Conservation (phyloP, 92 coral and sea anemone species). For the Phenganax stokvisi region DNA sequence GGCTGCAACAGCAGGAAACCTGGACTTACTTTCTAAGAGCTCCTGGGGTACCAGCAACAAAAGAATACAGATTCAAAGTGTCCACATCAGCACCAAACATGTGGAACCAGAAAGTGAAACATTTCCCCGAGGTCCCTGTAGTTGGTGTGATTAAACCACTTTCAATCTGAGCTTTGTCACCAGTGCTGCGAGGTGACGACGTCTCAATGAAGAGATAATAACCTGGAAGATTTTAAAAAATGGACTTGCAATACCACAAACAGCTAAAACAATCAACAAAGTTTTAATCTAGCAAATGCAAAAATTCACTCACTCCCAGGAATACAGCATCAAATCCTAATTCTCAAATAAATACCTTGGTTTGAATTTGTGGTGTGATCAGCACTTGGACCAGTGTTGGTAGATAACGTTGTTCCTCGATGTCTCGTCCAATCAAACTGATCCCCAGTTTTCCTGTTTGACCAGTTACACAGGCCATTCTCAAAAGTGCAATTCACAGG, state of each 20-base stretch:
- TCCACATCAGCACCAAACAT: constrained; percentile 93
- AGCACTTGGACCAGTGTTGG: constrained; percentile 73
- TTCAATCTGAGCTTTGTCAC: constrained; percentile 73
- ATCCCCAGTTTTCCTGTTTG: constrained; percentile 66
- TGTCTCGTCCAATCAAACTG: constrained; percentile 89
- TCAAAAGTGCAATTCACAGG: constrained; percentile 97
- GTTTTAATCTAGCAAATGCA: neutral
- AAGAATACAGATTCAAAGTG: constrained; percentile 63
- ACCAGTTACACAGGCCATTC: constrained; percentile 82
- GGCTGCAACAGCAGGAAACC: neutral
- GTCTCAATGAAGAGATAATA: constrained; percentile 91
- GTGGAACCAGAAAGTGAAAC: constrained; percentile 94
- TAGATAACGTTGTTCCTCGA: constrained; percentile 66
- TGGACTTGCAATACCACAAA: neutral
- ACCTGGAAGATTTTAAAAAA: constrained; percentile 44
- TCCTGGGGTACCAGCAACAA: constrained; percentile 51
- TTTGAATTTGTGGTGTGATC: constrained; percentile 78
- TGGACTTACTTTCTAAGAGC: constrained; percentile 56
- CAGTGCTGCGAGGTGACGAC: constrained; percentile 63
- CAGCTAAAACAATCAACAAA: no score
- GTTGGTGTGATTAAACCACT: constrained; percentile 86
- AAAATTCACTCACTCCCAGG: neutral
- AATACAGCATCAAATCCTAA: neutral
- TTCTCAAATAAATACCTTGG: constrained; percentile 47
- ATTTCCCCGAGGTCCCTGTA: constrained; percentile 74